These are phyloP conservation scores for Meandrina meandrites DNA, from an alignment of 92 coral and sea anemone genomes.

Conservation along the genomic window DNA sequence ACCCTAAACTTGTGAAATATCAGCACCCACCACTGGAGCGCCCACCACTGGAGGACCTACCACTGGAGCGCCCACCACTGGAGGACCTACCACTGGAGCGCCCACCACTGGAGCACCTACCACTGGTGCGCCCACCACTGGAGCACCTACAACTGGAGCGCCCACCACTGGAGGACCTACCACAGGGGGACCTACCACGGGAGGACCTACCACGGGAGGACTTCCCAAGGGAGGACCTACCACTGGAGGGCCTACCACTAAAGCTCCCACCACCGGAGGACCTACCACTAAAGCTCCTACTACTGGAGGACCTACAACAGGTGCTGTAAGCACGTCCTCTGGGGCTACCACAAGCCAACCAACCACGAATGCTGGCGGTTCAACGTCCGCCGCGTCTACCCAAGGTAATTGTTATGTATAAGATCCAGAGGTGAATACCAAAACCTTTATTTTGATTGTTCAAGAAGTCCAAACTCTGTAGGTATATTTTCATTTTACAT, in stretches of 20 bases:
- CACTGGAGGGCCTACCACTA: not conserved
- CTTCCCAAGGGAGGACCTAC: not conserved
- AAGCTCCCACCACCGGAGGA: not conserved
- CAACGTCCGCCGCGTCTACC: not conserved
- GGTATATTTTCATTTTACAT: too few species aligned
- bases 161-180: not conserved
- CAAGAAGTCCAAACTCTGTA: not conserved
- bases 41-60: not conserved
- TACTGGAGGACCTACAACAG: not conserved
- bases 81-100: not conserved
- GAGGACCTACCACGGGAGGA: not conserved
- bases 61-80: not conserved
- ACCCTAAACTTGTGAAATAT: not conserved
- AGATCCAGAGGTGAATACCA: not conserved
- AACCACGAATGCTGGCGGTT: not conserved
- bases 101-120: not conserved
- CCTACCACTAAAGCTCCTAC: not conserved
- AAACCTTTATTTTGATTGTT: not conserved
- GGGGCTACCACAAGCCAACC: not conserved
- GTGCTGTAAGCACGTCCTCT: not conserved
- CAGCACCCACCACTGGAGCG: not conserved
- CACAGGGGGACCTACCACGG: not conserved
- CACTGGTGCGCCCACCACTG: not conserved
- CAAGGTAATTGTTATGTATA: not conserved
- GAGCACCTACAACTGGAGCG: not conserved